Conservation (phyloP, 1,140 invertebrate genomes). For the Aphidius ervi region DNA sequence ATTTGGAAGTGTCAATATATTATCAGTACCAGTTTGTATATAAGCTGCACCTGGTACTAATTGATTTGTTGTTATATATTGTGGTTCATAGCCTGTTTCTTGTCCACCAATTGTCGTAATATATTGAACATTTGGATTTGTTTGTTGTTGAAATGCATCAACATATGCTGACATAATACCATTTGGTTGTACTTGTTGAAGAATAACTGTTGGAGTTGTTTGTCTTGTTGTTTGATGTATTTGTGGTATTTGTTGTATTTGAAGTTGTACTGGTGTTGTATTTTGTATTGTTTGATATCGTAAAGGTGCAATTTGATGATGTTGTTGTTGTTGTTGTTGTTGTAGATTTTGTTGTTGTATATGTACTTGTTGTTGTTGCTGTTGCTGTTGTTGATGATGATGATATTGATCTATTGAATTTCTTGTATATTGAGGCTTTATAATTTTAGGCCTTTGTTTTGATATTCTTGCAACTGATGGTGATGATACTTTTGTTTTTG, state of each 20-base stretch:
- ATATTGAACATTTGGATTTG: constrained; percentile 67
- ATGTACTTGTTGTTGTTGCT: no score
- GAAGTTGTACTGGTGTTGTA: constrained; percentile 37
- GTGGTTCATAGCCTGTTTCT: constrained; percentile 57
- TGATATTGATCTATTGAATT: constrained; percentile 28
- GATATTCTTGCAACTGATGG: constrained; percentile 21
- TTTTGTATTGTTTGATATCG: constrained; percentile 42
- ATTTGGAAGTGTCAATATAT: constrained; percentile 57
- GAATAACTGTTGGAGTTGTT: constrained; percentile 58
- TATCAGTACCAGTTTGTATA: constrained; percentile 61
- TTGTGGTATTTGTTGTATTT: constrained; percentile 40
- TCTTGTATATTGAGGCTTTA: constrained; percentile 38
- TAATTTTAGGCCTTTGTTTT: constrained; percentile 34
- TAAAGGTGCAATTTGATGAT: constrained; percentile 22
- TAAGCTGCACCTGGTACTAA: constrained; percentile 58
- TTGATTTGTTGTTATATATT: constrained; percentile 58
- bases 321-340: no score
- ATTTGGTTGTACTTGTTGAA: constrained; percentile 63
- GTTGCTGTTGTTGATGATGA: background rate
- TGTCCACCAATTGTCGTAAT: constrained; percentile 61
- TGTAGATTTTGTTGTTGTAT: no score
- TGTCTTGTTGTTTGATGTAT: constrained; percentile 4
- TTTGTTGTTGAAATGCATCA: constrained; percentile 62
- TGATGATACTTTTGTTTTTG: constrained; percentile 37
- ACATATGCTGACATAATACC: constrained; percentile 67